Base-by-base conservation (phyloP, 2,888 invertebrate genomes). In the Geophilus truncorum region DNA sequence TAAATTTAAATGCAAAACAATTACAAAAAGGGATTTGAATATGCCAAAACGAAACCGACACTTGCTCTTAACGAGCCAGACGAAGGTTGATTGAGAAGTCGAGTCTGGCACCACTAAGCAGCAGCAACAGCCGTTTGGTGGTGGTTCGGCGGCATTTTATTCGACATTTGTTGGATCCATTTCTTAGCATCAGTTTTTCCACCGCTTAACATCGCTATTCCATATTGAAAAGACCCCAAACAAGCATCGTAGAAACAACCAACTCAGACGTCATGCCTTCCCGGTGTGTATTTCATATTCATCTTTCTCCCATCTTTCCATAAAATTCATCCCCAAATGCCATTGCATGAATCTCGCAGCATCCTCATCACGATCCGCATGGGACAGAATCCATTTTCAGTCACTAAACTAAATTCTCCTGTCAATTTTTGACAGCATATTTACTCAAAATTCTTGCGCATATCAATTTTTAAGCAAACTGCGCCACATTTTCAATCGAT, bases 401-500 rank as follows among this genome's bases (percentile, higher is more conserved):
- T 62, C 62, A 62, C 62, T 12, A 10, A 25, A 25, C 28, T 62
- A 25, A 62, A 57, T 25, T 62, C 25, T 62, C 15, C 1, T 25
- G 62, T 62, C 62, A 62, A 57, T 62, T 25, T 45, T 28, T 62
- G 62, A 62, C 62, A 62, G 62, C 25, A 7, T 25, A 25, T 62
- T 10, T 62, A 62, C 25, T 62, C 23, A 62, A 62, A 62, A 62
- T 62, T 25, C 28, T 1, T 3, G 62, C 28, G 62, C 62, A 62
- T 62, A 62, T 62, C 62, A 62, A 25, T 25, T 62, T 62, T 28
- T 62, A 25, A 62, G 23, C 28, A 25, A n/a, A 62, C 62, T 62
- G 62, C 62, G 62, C 62, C 62, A 25, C 62, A 62, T 62, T 62
- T 62, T 62, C 25, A 62, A 62, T 62, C 62, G 62, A 62, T 62